Percentiles rank a stretch among this genome's conserved stretches.
phyloP scores from a whole-genome alignment of 2,888 invertebrate species.

The Caenorhabditis sp. region DNA sequence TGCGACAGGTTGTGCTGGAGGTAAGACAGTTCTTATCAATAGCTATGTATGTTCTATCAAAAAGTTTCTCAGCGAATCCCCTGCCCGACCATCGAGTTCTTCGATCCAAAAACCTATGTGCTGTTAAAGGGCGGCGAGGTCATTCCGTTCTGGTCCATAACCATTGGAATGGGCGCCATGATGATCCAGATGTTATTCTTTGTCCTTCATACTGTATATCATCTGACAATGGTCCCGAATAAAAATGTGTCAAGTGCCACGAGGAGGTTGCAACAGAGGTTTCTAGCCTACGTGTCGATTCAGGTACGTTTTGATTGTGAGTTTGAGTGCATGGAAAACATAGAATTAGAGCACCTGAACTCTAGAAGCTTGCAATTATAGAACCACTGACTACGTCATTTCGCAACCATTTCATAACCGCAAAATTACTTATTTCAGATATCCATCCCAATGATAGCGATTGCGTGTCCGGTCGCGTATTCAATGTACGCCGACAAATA shows the following conservation, averaged over 20 bases:
- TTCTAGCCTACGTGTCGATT: slow-evolving; percentile 32
- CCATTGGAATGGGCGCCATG: background rate
- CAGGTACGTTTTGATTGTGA: slow-evolving; percentile 21
- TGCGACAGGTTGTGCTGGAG: slow-evolving; percentile 17
- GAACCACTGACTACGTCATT: no score
- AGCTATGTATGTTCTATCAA: no score
- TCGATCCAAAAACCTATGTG: slow-evolving; percentile 33
- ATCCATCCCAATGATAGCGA: slow-evolving; percentile 27
- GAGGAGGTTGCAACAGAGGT: slow-evolving; percentile 37
- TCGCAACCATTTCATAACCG: no score
- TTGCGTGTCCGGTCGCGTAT: slow-evolving; percentile 25
- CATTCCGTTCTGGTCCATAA: slow-evolving; percentile 30
- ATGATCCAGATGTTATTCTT: slow-evolving; percentile 24
- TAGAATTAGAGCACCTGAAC: no score
- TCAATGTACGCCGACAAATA: slow-evolving; percentile 37
- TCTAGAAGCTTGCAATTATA: no score
- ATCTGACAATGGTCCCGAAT: slow-evolving; percentile 10
- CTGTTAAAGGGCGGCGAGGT: slow-evolving; percentile 41
- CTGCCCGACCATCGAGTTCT: slow-evolving; percentile 54
- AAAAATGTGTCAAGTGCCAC: slow-evolving; percentile 27
- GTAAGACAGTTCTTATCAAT: slow-evolving; percentile 10
- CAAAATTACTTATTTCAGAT: slow-evolving; percentile 26
- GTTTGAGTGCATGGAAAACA: no score
- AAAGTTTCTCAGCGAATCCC: slow-evolving; percentile 47
- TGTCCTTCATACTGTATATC: slow-evolving; percentile 32